Base-by-base conservation (phyloP, 2,797 vertebrate species). In the Nasua narica region DNA sequence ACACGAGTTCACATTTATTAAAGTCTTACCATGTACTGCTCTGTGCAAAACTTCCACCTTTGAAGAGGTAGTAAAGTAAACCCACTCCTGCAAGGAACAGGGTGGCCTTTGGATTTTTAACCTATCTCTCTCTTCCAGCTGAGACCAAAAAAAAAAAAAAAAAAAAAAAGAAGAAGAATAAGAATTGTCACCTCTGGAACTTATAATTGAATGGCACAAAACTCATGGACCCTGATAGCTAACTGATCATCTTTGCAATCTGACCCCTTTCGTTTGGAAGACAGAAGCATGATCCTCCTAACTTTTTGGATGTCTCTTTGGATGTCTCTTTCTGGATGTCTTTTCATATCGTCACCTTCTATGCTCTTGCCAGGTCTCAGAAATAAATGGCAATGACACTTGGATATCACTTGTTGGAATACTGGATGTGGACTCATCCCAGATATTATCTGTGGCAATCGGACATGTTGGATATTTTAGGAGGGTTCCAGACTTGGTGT, bases 371-470 rank as follows among this genome's bases (percentile, higher is more conserved):
- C 60, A 78, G n/a, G 12, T 58, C 54, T 46, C 40, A 77, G 89
- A 85, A 92, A 78, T 85, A 90, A 84, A 82, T 19, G 29, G 12
- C 77, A 95, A n/a, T 48, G 4, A n/a, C 56, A 52, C 40, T 78
- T 78, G 60, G 29, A 35, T 14, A 60, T 65, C 16, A 35, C 21
- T 70, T 78, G 48, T 77, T 14, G 86, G n/a, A 74, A 29, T 21
- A 72, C 1, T 9, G 27, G 43, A 54, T 43, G 23, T 62, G 18
- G 21, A 46, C 14, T 27, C 29, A 43, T 23, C 7, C 29, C 48
- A 50, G 43, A 54, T 13, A 54, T 50, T 48, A 69, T n/a, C 54
- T 25, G 1, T 1, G 74, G 23, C 50, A 50, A 56, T 29, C 15
- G 56, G 25, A 70, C 6, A n/a, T 14, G 18, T 48, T 35, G 70